These are phyloP conservation scores for Yponomeuta sedellus DNA, from an alignment of 2,888 invertebrate genomes.

Conservation along the genomic window DNA sequence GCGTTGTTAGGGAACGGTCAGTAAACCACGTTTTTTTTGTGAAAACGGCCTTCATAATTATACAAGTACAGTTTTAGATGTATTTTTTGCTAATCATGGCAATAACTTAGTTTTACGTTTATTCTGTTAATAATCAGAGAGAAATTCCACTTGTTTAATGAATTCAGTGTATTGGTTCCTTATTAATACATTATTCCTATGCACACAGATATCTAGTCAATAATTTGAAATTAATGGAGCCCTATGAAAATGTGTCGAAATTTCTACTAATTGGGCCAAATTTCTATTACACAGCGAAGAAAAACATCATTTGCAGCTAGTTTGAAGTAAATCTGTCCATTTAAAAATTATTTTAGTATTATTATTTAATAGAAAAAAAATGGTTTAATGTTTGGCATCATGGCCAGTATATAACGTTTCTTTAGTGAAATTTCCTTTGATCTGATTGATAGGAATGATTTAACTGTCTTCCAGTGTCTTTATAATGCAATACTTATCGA, in stretches of 20 bases:
- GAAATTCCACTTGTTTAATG: constrained; percentile 52
- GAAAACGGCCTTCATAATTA: constrained; percentile 37
- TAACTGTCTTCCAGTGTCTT: constrained; percentile 69
- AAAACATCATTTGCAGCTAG: constrained; percentile 41
- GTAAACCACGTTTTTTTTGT: constrained; percentile 18
- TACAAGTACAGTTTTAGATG: constrained; percentile 60
- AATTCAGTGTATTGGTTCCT: constrained; percentile 68
- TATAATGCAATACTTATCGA: constrained; percentile 36
- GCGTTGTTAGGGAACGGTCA: background rate
- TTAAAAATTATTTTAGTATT: constrained; percentile 39
- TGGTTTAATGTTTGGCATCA: constrained; percentile 54
- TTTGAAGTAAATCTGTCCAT: constrained; percentile 49
- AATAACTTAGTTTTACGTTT: constrained; percentile 55
- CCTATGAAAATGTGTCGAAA: constrained; percentile 42
- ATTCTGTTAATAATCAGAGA: constrained; percentile 47
- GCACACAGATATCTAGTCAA: constrained; percentile 76
- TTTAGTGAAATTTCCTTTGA: constrained; percentile 34
- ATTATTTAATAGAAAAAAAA: constrained; percentile 49
- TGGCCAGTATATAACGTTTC: constrained; percentile 44
- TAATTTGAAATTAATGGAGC: constrained; percentile 69
- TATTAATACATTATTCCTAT: constrained; percentile 73
- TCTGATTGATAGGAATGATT: constrained; percentile 71
- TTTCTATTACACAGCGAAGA: constrained; percentile 44
- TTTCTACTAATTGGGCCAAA: constrained; percentile 47
- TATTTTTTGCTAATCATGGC: constrained; percentile 44